Base-by-base conservation (phyloP, 2,113 vertebrate genomes). In the Poicephalus meyeri region DNA sequence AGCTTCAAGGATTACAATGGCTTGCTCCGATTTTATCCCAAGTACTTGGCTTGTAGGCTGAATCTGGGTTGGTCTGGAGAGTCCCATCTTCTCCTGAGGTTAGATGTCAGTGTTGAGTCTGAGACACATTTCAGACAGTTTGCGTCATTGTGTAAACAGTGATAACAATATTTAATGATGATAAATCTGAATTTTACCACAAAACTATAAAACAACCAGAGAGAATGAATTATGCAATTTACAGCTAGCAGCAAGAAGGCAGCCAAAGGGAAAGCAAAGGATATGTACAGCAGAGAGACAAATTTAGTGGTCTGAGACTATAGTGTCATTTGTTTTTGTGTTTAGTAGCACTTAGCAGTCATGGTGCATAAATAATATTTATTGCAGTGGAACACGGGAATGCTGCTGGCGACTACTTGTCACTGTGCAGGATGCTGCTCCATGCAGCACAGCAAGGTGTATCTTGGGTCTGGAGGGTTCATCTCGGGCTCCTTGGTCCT, bases 161-260 rank as follows among this genome's bases (percentile, higher is more conserved):
- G 94, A 96, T 96, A 97, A 93, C 93, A 94, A 95, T 91, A 95
- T 96, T 96, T 96, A 94, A 96, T 91, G 93, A 95, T 94, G 92
- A 97, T 96, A 94, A 96, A 94, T 96, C 95, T 91, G 49, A 92
- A 94, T 95, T 92, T 95, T 87, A 86, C 91, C 70, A 80, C 93
- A 74, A 87, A 95, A 95, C 91, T 80, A 91, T 97, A 96, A 96
- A 96, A 95, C 86, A 85, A 89, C 84, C 0, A 0, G 4, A 78
- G 91, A 89, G 77, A 95, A 95, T 93, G 80, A 94, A 82, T 96
- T 95, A 93, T 96, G 92, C 92, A 95, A 93, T 95, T 94, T 96
- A 94, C 93, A 94, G 93, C 95, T 91, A 94, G 70, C 56, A 68
- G 73, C 53, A 68, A 95, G 64, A 93, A 96, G 92, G 94, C 92